phyloP scores from a whole-genome alignment of 2,797 vertebrate genomes.

The Dryobates pubescens region DNA sequence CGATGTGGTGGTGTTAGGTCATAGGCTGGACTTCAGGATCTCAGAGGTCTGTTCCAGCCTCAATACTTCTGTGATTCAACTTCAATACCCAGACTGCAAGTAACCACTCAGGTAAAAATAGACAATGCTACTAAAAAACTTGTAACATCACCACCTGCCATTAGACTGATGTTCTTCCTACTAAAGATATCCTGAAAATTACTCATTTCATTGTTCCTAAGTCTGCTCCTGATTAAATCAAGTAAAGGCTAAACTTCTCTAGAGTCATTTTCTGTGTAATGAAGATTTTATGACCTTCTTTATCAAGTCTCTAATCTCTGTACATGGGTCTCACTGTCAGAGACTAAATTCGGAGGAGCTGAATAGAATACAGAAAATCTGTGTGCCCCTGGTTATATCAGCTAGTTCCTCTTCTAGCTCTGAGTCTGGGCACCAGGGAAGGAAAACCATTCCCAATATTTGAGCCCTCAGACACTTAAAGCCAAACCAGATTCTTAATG shows the following conservation, averaged over 20 bases:
- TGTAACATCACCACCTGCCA: not conserved
- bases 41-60: too few species aligned
- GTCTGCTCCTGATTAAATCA: not conserved
- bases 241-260: not conserved
- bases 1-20: too few species aligned
- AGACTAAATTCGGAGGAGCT: not conserved
- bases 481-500: not conserved
- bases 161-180: not conserved
- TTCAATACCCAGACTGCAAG: not conserved
- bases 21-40: too few species aligned
- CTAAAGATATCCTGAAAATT: not conserved
- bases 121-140: not conserved
- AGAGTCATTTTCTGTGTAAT: not conserved
- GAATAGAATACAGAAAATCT: not conserved
- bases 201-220: not conserved
- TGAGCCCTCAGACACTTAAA: not conserved
- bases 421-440: not conserved
- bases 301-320: not conserved
- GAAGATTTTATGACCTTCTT: not conserved
- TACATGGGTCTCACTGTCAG: not conserved
- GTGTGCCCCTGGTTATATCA: not conserved
- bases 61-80: not conserved
- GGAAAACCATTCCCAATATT: not conserved
- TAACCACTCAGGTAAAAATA: not conserved
- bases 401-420: not conserved